Base-by-base conservation (phyloP, 2,797 vertebrate species). In the Chloroceryle amazona region DNA sequence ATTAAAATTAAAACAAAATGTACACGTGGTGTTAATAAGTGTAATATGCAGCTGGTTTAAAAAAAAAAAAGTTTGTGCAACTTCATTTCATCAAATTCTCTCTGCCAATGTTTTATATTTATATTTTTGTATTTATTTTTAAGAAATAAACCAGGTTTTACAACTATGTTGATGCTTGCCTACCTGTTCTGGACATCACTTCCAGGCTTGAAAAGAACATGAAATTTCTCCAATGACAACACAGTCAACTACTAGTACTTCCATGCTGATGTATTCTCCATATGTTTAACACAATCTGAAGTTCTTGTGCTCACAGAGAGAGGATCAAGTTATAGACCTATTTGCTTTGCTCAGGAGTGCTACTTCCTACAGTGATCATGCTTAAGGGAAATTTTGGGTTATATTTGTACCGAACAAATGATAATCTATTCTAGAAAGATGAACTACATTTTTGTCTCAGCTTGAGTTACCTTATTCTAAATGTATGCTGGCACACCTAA, bases 71-170 rank as follows among this genome's bases (percentile, higher is more conserved):
- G 83, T 98, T 98, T 98, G 98, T 98, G 98, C 98, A 98, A 98
- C 96, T 98, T 98, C 98, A 98, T 98, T 98, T 98, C 98, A 98
- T 98, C 98, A 98, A 97, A 98, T 98, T 98, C 98, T 98, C 98
- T 98, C 98, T 98, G 98, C 98, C 97, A 97, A 98, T 99, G 99
- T 99, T 99, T 99, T 99, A 99, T 99, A 99, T 99, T 99, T 99
- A 99, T 99, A 99, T 99, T 99, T 99, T 99, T 99, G 99, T 99
- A 99, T 99, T 99, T 99, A 99, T 99, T 99, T 99, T 99, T 99
- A 99, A 99, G 99, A 99, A 99, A 98, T 98, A 98, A 98, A 98
- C 97, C 98, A 96, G 98, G 98, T 98, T 98, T 98, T 98, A 98
- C 98, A 98, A 98, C 98, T 97, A 98, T 70, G 26, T 84, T 92